These are phyloP conservation scores for Thalassophryne amazonica DNA, from an alignment of 2,797 vertebrate genomes.

Conservation along the genomic window DNA sequence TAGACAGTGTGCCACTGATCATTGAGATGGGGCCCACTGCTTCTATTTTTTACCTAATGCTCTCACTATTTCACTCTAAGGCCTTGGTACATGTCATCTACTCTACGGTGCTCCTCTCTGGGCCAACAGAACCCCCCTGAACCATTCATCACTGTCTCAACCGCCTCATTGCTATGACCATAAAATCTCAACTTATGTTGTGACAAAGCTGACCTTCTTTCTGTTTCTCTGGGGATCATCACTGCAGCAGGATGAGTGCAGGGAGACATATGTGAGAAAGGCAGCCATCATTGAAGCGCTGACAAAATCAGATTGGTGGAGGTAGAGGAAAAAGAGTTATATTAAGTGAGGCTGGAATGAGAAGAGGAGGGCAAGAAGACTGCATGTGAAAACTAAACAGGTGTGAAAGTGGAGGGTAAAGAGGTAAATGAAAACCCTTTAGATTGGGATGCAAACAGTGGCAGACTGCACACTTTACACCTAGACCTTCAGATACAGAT, in stretches of 20 bases:
- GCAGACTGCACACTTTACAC: too few relatives aligned
- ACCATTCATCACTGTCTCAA: constrained; percentile 45
- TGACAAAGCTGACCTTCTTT: constrained; percentile 70
- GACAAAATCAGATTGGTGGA: constrained; percentile 40
- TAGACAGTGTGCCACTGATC: too few relatives aligned
- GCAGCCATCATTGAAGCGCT: constrained; percentile 19
- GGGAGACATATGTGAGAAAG: constrained; percentile 17
- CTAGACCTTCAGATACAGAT: too few relatives aligned
- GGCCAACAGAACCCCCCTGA: constrained; percentile 28
- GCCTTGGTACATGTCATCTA: constrained; percentile 9
- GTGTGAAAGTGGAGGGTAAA: neutral
- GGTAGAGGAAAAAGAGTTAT: constrained; percentile 7
- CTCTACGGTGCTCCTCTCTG: constrained; percentile 16
- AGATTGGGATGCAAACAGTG: too few relatives aligned
- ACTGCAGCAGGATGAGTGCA: constrained; percentile 29
- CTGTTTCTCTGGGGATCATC: constrained; percentile 39
- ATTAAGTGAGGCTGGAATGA: constrained; percentile 19
- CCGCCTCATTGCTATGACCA: constrained; percentile 33
- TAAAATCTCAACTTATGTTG: constrained; percentile 54
- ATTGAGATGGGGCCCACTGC: too few relatives aligned
- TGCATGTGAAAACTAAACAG: neutral
- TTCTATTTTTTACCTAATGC: too few relatives aligned
- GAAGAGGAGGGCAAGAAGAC: neutral
- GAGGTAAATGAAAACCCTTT: too few relatives aligned
- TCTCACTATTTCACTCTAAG: too few relatives aligned